These are phyloP conservation scores for Sebastes steindachneri DNA, from an alignment of 2,797 vertebrate species.

Conservation along the genomic window DNA sequence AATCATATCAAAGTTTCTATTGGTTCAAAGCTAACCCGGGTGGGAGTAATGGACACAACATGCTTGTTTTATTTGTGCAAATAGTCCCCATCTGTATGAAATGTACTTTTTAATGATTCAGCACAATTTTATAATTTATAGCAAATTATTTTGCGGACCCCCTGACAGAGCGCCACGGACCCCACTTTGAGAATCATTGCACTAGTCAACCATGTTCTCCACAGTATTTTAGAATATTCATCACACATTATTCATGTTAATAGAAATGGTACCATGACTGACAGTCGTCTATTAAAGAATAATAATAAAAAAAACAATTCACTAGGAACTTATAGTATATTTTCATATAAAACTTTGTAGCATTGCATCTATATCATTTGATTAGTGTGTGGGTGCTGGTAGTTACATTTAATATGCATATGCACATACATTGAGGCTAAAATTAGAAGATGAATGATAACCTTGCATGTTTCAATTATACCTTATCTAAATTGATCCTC, in stretches of 20 bases:
- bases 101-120: too few species aligned
- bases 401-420: background rate
- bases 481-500: background rate
- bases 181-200: too few species aligned
- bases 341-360: background rate
- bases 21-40: too few species aligned
- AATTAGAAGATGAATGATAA: background rate
- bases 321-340: background rate
- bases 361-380: background rate
- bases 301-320: background rate
- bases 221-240: background rate
- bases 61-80: too few species aligned
- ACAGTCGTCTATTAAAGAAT: background rate
- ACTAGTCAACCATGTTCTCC: background rate
- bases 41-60: too few species aligned
- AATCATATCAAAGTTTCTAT: too few species aligned
- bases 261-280: background rate
- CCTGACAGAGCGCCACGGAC: too few species aligned
- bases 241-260: background rate
- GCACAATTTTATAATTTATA: too few species aligned
- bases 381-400: background rate
- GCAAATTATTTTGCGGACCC: too few species aligned
- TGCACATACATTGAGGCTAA: background rate
- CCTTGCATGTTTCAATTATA: background rate
- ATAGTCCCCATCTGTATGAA: too few species aligned